Evolutionary conservation across 2,888 invertebrate species (phyloP).

Genomic region (Sinohyriopsis cumingii): DNA sequence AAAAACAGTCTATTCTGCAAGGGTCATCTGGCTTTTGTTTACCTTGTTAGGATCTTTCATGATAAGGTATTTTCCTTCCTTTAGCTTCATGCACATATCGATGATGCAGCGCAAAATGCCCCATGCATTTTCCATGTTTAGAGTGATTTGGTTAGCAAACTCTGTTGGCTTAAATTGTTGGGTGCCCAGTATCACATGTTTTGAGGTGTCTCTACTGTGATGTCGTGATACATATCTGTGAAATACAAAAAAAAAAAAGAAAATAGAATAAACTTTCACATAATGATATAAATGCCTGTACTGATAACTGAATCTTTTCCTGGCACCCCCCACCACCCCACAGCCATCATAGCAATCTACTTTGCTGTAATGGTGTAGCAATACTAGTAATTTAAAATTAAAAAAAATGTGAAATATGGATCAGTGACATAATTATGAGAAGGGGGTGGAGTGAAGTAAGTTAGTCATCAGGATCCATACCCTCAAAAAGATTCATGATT

Average conservation of each 20-base stretch:
- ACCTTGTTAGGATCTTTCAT: slow-evolving; percentile 99
- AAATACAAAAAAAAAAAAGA: slow-evolving; percentile 17
- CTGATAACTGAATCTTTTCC: too few relatives aligned
- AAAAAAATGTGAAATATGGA: too few relatives aligned
- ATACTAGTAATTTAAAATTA: too few relatives aligned
- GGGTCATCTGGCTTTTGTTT: slow-evolving; percentile 7
- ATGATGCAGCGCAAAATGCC: slow-evolving; percentile 97
- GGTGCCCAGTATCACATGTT: slow-evolving; percentile 94
- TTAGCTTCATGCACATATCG: slow-evolving; percentile 96
- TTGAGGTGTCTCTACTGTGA: slow-evolving; percentile 93
- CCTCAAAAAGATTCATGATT: too few relatives aligned
- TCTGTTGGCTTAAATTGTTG: slow-evolving; percentile 99
- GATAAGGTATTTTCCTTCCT: slow-evolving; percentile 94
- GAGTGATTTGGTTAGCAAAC: slow-evolving; percentile 98
- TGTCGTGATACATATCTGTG: slow-evolving; percentile 92
- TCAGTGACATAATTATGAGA: too few relatives aligned
- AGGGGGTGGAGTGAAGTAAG: too few relatives aligned
- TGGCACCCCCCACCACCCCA: too few relatives aligned
- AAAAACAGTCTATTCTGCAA: too few relatives aligned
- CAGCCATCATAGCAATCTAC: too few relatives aligned
- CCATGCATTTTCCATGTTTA: slow-evolving; percentile 99
- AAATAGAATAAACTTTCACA: neutral
- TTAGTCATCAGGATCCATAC: too few relatives aligned
- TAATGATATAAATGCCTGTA: too few relatives aligned
- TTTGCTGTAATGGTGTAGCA: too few relatives aligned